Conservation (phyloP, 1,140 invertebrate species). For the Bombus affinis region DNA sequence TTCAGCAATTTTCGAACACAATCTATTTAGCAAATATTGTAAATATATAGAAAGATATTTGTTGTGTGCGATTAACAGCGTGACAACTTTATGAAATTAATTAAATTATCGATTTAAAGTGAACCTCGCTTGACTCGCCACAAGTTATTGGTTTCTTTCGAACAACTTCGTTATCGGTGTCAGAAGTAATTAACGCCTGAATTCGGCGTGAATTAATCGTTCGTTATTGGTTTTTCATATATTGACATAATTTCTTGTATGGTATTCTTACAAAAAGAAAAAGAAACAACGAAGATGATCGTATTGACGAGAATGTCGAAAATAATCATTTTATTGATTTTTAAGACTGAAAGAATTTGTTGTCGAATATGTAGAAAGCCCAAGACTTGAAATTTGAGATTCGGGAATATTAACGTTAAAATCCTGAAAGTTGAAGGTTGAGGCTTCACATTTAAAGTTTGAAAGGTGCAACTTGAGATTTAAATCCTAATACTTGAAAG, state of each 20-base stretch:
- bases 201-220: background rate
- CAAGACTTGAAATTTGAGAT: background rate
- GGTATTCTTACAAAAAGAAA: background rate
- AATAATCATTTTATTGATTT: no score
- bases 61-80: background rate
- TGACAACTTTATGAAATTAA: slow-evolving; percentile 14
- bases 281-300: background rate
- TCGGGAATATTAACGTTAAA: background rate
- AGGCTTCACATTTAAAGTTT: background rate
- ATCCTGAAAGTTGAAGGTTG: background rate
- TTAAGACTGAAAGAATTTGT: no score
- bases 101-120: slow-evolving; percentile 21
- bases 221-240: background rate
- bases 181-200: slow-evolving; percentile 18
- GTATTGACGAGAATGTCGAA: no score
- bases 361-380: background rate
- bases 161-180: slow-evolving; percentile 27
- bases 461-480: no score
- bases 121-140: background rate
- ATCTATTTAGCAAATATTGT: background rate
- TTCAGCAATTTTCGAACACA: background rate
- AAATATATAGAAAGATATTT: background rate
- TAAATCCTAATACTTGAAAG: no score
- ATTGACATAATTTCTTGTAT: background rate
- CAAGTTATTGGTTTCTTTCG: slow-evolving; percentile 26